Percentiles rank a stretch among this genome's conserved stretches.
Evolutionary conservation across 53 echinoderm and acorn worm species (phyloP).

Genomic region (Stichopus horrens): DNA sequence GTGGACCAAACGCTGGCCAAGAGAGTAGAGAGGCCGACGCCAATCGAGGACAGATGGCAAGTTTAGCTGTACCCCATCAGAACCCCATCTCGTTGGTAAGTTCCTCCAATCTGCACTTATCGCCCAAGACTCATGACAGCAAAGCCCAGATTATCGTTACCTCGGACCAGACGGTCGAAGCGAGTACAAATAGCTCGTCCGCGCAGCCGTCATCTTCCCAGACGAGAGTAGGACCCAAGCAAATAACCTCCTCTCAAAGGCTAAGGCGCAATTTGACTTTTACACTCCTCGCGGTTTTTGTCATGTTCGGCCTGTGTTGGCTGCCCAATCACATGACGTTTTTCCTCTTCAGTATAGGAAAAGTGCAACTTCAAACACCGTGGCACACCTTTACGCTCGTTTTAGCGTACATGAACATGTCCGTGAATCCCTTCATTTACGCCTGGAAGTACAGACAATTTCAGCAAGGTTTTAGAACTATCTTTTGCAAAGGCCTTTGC

Average conservation of each 20-base stretch:
- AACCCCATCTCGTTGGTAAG: conserved; percentile 13
- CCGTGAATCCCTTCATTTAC: conserved; percentile 74
- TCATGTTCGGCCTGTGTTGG: conserved; percentile 77
- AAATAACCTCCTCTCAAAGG: conserved; percentile 11
- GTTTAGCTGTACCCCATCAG: conserved; percentile 26
- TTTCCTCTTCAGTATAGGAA: conserved; percentile 63
- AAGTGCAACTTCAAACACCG: conserved; percentile 43
- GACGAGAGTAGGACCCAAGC: neutral
- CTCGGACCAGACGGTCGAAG: neutral
- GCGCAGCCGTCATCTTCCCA: neutral
- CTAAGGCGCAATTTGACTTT: conserved; percentile 69
- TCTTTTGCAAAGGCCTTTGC: conserved; percentile 43
- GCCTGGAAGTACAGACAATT: conserved; percentile 79
- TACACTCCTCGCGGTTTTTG: conserved; percentile 67
- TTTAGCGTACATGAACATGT: conserved; percentile 58
- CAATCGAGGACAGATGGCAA: conserved; percentile 13
- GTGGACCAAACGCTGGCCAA: neutral
- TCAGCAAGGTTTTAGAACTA: conserved; percentile 48
- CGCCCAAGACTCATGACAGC: neutral
- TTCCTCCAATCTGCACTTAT: neutral
- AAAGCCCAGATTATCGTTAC: neutral
- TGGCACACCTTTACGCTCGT: conserved; percentile 62
- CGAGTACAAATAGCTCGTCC: neutral
- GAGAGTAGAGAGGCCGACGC: neutral
- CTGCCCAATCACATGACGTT: conserved; percentile 73